phyloP scores from a whole-genome alignment of 2,113 vertebrate genomes.

The Leptocoma aspasia region DNA sequence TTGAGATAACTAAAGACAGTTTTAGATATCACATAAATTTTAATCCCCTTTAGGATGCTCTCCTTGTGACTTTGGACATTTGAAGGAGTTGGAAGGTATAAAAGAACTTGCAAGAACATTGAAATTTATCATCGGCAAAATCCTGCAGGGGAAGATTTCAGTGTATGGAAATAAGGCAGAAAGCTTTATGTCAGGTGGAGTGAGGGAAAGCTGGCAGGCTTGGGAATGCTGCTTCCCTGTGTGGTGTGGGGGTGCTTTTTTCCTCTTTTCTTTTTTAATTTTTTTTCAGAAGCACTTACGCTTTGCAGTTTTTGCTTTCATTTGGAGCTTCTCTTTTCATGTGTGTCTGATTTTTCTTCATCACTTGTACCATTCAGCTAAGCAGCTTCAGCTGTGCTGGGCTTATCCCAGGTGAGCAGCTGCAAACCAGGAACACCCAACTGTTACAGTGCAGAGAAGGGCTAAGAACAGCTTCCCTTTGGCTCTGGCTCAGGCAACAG shows the following conservation, averaged over 20 bases:
- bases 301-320: constrained; percentile 24
- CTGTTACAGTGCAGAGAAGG: not conserved
- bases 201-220: not conserved
- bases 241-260: not conserved
- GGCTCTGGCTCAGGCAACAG: not conserved
- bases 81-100: not conserved
- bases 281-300: not conserved
- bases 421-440: not conserved
- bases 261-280: rapidly evolving
- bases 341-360: not conserved
- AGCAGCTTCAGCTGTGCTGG: not conserved
- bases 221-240: not conserved
- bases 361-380: not conserved
- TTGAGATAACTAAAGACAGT: not conserved
- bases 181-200: not conserved
- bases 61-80: not conserved
- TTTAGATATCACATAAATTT: not conserved
- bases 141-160: not conserved
- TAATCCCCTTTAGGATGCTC: not conserved
- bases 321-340: not conserved
- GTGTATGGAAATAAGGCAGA: not conserved
- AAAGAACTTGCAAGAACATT: not conserved
- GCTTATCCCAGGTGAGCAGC: not conserved
- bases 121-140: not conserved
- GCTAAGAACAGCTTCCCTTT: not conserved